A percentile compares a stretch with the other conserved stretches of the same genome.
These are phyloP conservation scores for Tridacna gigas DNA, from an alignment of 2,888 invertebrate genomes.

Conservation along the genomic window DNA sequence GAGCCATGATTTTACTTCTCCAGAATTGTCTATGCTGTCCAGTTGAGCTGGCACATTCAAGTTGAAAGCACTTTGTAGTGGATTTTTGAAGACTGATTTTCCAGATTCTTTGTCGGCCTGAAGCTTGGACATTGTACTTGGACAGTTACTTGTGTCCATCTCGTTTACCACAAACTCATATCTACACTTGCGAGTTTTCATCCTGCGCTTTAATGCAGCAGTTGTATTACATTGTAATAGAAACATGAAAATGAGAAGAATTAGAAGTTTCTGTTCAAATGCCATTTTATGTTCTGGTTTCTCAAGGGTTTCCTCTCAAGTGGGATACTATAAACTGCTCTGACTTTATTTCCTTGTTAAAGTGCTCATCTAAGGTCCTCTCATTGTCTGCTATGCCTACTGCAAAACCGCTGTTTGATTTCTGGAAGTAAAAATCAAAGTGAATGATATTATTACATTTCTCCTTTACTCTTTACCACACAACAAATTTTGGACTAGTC, in stretches of 20 bases:
- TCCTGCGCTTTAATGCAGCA: constrained; percentile 30
- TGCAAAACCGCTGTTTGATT: too few relatives aligned
- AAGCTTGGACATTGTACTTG: constrained; percentile 64
- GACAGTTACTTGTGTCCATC: constrained; percentile 75
- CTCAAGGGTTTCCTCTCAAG: background rate
- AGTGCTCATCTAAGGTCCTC: too few relatives aligned
- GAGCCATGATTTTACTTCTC: constrained; percentile 55
- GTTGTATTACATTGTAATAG: constrained; percentile 9
- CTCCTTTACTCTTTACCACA: too few relatives aligned
- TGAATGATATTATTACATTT: too few relatives aligned
- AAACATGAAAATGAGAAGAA: background rate
- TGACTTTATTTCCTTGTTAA: too few relatives aligned
- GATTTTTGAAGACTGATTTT: constrained; percentile 19
- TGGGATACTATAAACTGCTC: background rate
- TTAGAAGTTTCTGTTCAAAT: background rate
- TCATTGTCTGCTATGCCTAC: too few relatives aligned
- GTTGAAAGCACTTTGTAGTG: constrained; percentile 16
- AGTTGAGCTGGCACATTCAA: background rate
- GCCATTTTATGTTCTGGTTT: background rate
- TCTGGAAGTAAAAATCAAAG: too few relatives aligned
- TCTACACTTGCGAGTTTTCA: constrained; percentile 61
- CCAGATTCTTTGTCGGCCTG: constrained; percentile 58
- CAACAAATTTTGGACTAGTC: too few relatives aligned
- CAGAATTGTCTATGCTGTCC: constrained; percentile 17
- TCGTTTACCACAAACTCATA: constrained; percentile 80